Conservation (phyloP, 1,140 invertebrate species). For the Whitmania pigra region DNA sequence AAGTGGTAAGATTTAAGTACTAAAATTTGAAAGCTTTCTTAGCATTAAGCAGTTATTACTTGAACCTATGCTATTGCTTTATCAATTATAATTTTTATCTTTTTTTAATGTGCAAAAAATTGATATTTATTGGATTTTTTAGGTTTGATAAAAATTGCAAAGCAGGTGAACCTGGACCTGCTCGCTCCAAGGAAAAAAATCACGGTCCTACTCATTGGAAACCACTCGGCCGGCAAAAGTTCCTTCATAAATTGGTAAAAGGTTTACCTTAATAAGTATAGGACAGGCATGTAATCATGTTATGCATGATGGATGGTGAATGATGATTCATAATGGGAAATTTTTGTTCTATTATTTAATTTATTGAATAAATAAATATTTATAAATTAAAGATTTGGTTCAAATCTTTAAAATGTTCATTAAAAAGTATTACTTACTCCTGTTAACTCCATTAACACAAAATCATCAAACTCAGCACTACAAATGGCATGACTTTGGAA, state of each 20-base stretch:
- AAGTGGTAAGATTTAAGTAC: conserved; percentile 40
- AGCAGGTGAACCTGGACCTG: conserved; percentile 44
- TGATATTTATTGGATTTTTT: conserved; percentile 25
- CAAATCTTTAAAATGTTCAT: neutral
- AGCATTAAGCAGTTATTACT: too few relatives aligned
- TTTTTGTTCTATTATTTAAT: neutral
- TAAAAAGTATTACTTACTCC: neutral
- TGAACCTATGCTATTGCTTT: neutral
- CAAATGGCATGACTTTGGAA: neutral
- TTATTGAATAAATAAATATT: neutral
- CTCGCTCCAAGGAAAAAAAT: conserved; percentile 52
- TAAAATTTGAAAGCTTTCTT: neutral
- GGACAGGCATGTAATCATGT: neutral
- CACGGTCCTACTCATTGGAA: conserved; percentile 50
- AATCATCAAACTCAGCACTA: neutral
- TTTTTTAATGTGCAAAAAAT: neutral
- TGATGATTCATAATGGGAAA: neutral
- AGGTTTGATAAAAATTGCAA: conserved; percentile 48
- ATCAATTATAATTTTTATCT: neutral
- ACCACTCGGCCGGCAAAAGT: conserved; percentile 55
- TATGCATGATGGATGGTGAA: neutral
- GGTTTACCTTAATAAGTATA: neutral
- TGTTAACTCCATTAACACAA: neutral
- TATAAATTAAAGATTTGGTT: neutral
- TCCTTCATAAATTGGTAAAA: conserved; percentile 55